These are phyloP conservation scores for Aleiodes sp. DNA, from an alignment of 1,140 invertebrate genomes.

Conservation along the genomic window DNA sequence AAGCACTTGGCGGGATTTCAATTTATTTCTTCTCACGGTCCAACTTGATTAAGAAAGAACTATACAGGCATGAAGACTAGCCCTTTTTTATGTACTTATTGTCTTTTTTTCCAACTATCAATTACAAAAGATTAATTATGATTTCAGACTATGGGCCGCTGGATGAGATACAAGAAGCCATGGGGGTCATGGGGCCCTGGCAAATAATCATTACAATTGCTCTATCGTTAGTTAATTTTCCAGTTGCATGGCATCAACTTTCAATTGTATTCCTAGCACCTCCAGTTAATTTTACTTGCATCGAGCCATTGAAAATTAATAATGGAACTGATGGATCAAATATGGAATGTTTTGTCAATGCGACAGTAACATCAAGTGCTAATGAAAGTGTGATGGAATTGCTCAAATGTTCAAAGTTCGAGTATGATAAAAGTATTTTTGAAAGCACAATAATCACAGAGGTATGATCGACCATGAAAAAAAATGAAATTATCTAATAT, in stretches of 20 bases:
- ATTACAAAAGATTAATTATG: not conserved
- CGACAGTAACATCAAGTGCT: not conserved
- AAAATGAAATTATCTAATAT: not conserved
- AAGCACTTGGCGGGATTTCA: no score
- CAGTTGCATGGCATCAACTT: constrained; percentile 74
- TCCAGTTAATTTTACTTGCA: constrained; percentile 69
- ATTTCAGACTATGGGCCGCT: constrained; percentile 45
- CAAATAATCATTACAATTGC: constrained; percentile 72
- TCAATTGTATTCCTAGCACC: constrained; percentile 76
- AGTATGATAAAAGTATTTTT: constrained; percentile 74
- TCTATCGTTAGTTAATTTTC: constrained; percentile 73
- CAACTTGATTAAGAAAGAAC: no score
- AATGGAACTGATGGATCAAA: constrained; percentile 36
- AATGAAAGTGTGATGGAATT: constrained; percentile 42
- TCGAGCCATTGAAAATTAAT: constrained; percentile 42
- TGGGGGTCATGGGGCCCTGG: constrained; percentile 71
- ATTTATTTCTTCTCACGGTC: no score
- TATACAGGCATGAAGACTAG: no score
- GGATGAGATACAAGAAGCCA: constrained; percentile 59
- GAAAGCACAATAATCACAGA: constrained; percentile 16
- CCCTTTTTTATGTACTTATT: no score
- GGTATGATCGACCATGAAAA: constrained; percentile 20
- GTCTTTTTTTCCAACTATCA: no score
- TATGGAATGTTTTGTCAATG: not conserved
- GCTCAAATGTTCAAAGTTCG: constrained; percentile 68